These are phyloP conservation scores for Cyrtorhinus lividipennis DNA, from an alignment of 1,140 invertebrate genomes.

Conservation along the genomic window DNA sequence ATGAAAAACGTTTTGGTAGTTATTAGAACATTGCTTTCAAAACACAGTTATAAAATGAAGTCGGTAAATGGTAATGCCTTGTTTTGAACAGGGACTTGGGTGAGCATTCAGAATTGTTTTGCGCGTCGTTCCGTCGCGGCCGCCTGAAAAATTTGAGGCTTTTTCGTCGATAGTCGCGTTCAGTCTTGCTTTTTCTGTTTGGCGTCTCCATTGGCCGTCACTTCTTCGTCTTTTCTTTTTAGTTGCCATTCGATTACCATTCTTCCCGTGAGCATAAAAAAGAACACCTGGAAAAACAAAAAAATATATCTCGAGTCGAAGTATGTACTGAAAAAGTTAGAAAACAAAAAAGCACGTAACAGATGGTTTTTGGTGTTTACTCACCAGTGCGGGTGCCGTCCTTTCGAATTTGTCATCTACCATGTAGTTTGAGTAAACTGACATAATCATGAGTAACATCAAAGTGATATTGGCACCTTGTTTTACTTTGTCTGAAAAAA, in stretches of 20 bases:
- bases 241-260: conserved; percentile 62
- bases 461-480: conserved; percentile 72
- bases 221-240: conserved; percentile 30
- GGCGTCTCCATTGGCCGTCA: conserved; percentile 24
- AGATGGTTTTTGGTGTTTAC: too few relatives aligned
- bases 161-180: too few relatives aligned
- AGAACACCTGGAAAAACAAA: conserved; percentile 75
- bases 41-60: background rate
- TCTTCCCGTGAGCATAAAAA: conserved; percentile 86
- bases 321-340: too few relatives aligned
- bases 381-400: conserved; percentile 72
- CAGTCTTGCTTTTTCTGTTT: conserved; percentile 28
- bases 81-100: background rate
- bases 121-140: too few relatives aligned
- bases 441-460: conserved; percentile 67
- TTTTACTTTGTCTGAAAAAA: conserved; percentile 66
- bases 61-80: background rate
- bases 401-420: conserved; percentile 85
- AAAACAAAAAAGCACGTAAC: too few relatives aligned
- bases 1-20: too few relatives aligned
- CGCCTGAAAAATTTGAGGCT: too few relatives aligned
- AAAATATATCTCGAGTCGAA: too few relatives aligned
- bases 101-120: background rate
- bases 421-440: conserved; percentile 84
- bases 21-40: background rate